These are phyloP conservation scores for Syrmaticus mikado DNA, from an alignment of 2,113 vertebrate species.

Conservation along the genomic window DNA sequence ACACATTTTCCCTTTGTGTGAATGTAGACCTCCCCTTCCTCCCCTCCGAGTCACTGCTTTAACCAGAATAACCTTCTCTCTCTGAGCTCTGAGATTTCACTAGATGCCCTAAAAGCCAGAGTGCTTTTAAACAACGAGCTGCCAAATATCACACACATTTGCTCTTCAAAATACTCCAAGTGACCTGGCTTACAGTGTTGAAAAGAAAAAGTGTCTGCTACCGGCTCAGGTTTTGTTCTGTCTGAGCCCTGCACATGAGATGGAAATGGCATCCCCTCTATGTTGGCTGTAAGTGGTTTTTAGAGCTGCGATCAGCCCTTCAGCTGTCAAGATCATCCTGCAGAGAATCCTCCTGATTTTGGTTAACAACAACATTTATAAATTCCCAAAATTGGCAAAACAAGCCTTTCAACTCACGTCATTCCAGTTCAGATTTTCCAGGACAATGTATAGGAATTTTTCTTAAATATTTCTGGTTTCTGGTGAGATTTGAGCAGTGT, in stretches of 20 bases:
- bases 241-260: accelerated
- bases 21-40: not conserved
- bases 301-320: not conserved
- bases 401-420: not conserved
- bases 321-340: not conserved
- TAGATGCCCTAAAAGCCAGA: not conserved
- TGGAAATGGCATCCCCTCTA: accelerated
- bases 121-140: not conserved
- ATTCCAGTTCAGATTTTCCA: not conserved
- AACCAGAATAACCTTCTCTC: not conserved
- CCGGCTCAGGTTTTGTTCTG: not conserved
- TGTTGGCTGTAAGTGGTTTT: not conserved
- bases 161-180: not conserved
- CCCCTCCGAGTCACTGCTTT: not conserved
- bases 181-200: not conserved
- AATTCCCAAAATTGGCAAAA: not conserved
- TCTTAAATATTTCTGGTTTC: not conserved
- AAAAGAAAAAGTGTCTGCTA: not conserved
- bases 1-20: not conserved
- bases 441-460: accelerated
- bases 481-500: not conserved
- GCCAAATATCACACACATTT: not conserved
- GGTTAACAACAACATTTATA: not conserved
- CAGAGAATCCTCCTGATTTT: not conserved
- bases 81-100: accelerated